Percentiles rank a stretch among this genome's conserved stretches.
Evolutionary conservation across 2,113 vertebrate species (phyloP).

Genomic region (Nansenia antarctica): DNA sequence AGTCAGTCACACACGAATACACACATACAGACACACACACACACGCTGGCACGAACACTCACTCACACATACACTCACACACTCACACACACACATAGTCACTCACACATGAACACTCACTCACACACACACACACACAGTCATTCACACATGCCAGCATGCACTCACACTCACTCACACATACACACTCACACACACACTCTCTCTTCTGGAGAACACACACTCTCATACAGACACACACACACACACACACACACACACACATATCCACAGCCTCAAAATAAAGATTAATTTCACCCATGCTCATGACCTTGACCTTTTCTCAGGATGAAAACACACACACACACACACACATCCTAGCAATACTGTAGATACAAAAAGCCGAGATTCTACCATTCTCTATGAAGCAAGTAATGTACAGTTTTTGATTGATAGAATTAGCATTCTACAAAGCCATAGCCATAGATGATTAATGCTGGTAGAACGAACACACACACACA

Average conservation of each 20-base stretch:
- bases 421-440: too few species aligned
- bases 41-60: constrained; percentile 1
- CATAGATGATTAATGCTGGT: constrained; percentile 32
- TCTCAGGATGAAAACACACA: constrained; percentile 60
- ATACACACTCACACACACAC: constrained; percentile 4
- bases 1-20: too few species aligned
- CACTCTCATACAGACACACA: background rate
- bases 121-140: constrained; percentile 18
- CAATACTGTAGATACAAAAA: constrained; percentile 56
- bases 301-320: constrained; percentile 38
- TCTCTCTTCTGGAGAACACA: constrained; percentile 13
- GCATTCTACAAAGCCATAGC: constrained; percentile 57
- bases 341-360: constrained; percentile 44
- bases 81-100: too few species aligned
- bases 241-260: constrained; percentile 10
- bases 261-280: constrained; percentile 20
- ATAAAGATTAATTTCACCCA: background rate
- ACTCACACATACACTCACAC: too few species aligned
- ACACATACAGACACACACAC: too few species aligned
- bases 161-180: background rate
- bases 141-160: background rate
- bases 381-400: constrained; percentile 39
- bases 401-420: constrained; percentile 27
- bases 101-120: background rate
- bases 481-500: constrained; percentile 14